Percentiles rank a stretch among this genome's conserved stretches.
phyloP scores from a whole-genome alignment of 2,797 vertebrate species.

The Chelidonichthys spinosus region DNA sequence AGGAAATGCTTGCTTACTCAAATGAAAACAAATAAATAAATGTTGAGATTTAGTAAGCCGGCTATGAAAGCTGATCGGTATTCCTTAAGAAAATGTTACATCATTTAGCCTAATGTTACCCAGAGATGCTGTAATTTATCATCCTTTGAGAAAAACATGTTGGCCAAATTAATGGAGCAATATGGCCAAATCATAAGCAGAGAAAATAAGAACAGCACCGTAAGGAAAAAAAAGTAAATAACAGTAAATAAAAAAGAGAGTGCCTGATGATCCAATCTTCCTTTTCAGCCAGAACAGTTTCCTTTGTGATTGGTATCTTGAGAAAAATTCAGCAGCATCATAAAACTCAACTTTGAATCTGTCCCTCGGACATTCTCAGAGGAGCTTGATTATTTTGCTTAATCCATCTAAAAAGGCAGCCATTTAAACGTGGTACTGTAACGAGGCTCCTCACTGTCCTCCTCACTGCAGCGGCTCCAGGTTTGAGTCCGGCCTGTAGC shows the following conservation, averaged over 20 bases:
- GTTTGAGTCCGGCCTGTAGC: too few relatives aligned
- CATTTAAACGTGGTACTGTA: neutral
- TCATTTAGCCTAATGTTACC: too few relatives aligned
- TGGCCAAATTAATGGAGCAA: neutral
- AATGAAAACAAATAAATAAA: too few relatives aligned
- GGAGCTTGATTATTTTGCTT: neutral
- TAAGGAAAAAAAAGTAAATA: neutral
- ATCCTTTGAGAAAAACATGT: neutral
- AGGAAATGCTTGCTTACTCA: too few relatives aligned
- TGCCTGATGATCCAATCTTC: neutral
- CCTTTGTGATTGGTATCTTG: neutral
- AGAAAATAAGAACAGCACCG: neutral
- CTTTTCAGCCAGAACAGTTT: neutral
- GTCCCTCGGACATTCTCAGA: neutral
- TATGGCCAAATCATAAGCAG: neutral
- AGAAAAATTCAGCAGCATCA: neutral
- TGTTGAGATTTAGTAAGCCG: too few relatives aligned
- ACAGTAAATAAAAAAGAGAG: neutral
- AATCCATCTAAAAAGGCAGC: neutral
- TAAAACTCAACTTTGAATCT: neutral
- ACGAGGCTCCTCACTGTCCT: too few relatives aligned
- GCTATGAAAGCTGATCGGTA: too few relatives aligned
- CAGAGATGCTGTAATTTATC: neutral
- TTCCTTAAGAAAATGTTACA: too few relatives aligned
- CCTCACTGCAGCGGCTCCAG: too few relatives aligned